Evolutionary conservation across 1,140 invertebrate species (phyloP), one percentile per base, ranked within the genome.

Genomic region (Drosophila aff.): DNA sequence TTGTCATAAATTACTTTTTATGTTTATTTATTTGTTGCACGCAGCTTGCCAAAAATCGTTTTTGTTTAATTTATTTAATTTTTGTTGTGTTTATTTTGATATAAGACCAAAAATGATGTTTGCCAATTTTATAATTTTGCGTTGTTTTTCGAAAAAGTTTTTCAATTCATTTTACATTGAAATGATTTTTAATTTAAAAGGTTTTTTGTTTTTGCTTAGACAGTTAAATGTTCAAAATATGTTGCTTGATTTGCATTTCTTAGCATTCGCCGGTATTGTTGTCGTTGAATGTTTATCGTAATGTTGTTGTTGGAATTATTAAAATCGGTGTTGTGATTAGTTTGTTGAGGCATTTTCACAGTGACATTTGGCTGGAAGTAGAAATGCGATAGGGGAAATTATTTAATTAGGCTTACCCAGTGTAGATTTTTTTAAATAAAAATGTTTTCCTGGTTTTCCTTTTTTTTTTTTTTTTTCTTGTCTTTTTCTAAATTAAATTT

Each of bases 101-200:
- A 50, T 68, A 69, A 55, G 79, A 68, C 79, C 69, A 66, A 86
- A 86, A 87, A 50, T 69, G 47, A 64, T 76, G 83, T 72, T 55
- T 82, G 85, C 85, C 85, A 89, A 89, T 89, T 90, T 78, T 18
- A 21, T 38, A 89, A 87, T 81, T 87, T 83, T 86, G 74, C 81
- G 73, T 84, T 69, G 69, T 59, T 61, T 86, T 75, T 81, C 46
- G 61, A 72, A 44, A 60, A 72, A 64, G 60, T 67, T 81, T 78
- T 71, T 87, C 77, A 89, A 79, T 89, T 85, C 84, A 89, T 90
- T 73, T 89, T 69, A 26, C 4, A 36, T 66, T 61, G 41, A 53
- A 55, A 65, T 67, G 47, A 57, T 41, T 50, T 66, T 46, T 18
- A 57, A 67, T 33, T 49, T 18, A 18, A 44, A 3, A 38, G 9